Percentiles rank a stretch among this genome's conserved stretches.
Evolutionary conservation across 2,888 invertebrate species (phyloP).

Genomic region (Eledona agricola): DNA sequence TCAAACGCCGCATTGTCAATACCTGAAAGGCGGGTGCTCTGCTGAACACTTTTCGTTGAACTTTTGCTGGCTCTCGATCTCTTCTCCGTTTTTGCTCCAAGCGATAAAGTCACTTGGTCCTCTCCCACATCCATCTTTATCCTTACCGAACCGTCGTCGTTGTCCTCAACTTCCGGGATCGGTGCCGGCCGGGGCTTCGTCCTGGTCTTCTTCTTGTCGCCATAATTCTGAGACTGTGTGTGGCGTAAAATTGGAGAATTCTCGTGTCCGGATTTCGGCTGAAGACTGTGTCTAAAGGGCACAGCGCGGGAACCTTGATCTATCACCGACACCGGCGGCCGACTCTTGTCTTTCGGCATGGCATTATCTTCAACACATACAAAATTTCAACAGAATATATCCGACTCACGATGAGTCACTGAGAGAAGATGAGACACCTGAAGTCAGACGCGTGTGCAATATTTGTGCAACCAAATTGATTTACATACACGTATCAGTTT

Average conservation of each 20-base stretch:
- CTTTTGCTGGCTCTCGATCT: constrained; percentile 27
- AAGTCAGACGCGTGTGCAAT: no score
- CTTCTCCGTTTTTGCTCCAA: constrained; percentile 9
- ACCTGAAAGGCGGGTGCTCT: constrained; percentile 17
- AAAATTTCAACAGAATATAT: no score
- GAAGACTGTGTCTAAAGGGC: constrained; percentile 34
- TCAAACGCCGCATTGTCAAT: constrained; percentile 48
- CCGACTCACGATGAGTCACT: no score
- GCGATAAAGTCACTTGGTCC: constrained; percentile 18
- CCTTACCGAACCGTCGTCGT: constrained; percentile 20
- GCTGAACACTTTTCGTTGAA: constrained; percentile 22
- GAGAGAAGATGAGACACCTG: no score
- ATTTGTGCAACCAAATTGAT: no score
- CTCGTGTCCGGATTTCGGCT: constrained; percentile 35
- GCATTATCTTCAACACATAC: no score
- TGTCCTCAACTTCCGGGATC: constrained; percentile 39
- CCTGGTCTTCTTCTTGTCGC: constrained; percentile 37
- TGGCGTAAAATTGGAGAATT: constrained; percentile 37
- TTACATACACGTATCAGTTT: no score
- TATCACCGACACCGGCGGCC: constrained; percentile 10
- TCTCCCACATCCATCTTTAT: constrained; percentile 9
- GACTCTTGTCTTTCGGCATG: constrained; percentile 5
- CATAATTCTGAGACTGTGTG: constrained; percentile 44
- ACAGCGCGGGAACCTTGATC: constrained; percentile 29
- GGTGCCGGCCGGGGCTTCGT: constrained; percentile 26